Evolutionary conservation across 2,888 invertebrate species (phyloP), one percentile per base, ranked within the genome.

Genomic region (Caenorhabditis plicata): DNA sequence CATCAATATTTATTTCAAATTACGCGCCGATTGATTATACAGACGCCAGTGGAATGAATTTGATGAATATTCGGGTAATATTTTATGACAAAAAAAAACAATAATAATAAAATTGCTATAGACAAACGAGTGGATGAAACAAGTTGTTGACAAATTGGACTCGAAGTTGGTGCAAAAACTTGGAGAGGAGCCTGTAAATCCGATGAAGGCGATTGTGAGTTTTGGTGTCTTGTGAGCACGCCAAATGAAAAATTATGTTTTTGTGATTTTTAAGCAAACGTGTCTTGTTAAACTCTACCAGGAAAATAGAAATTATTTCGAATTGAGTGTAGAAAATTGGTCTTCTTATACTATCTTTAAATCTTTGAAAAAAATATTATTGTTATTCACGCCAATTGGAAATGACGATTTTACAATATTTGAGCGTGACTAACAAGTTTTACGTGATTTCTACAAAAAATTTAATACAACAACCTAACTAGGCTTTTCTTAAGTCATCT

Each of bases 31-130:
- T 96, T 42, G 96, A 96, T 82, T 87, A 86, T 66, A 87, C 91
- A 0, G 96, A 96, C 82, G 95, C 89, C 0, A 93, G 93, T 0
- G 96, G 96, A 15, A 96, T 92, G 92, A 96, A 96, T 84, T 84
- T 96, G 17, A 84, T 96, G 73, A 88, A 95, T 81, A 89, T 96
- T 44, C 20, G 50, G 52, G 66, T 63, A 9, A 5, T 29, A 27
- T n/a, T 8, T 22, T 22, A 19, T 19, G 17, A 9, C 3, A 33
- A 22, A 35, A 25, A 17, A 8, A 4, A 20, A n/a, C n/a, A 23
- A 20, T 11, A 19, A 38, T 4, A 32, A 25, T 23, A 9, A n/a
- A 31, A 20, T n/a, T 7, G 3, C 38, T 55, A 31, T 38, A 58
- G 47, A 54, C 29, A 2, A 44, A 58, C 83, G 85, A 25, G 2